Evolutionary conservation across 1,140 invertebrate genomes (phyloP), one percentile per base, ranked within the genome.

Genomic region (Diuraphis noxia): DNA sequence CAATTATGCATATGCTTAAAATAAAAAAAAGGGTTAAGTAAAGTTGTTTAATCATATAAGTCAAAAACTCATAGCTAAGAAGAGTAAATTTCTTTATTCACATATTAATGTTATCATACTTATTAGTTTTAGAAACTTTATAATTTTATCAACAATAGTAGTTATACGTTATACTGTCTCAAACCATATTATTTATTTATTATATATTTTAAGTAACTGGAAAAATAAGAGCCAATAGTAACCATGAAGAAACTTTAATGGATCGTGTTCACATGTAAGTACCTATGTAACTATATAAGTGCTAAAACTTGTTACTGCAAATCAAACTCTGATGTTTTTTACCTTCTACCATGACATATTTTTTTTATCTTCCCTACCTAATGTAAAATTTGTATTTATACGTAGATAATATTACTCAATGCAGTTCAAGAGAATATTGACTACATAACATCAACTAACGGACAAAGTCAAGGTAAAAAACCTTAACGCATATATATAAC

Each of bases 261-360:
- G 46, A 86, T 86, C 36, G 84, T 52, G 34, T 86, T 86, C 43
- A 34, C 25, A 52, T 49, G 46, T 86, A 23, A 34, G 17, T 36
- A 79, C n/a, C n/a, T 21, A 52, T 49, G 46, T 86, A 36, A 34
- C 34, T 21, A 82, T 30, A 25, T 82, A 82, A 86, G 84, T 86
- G 84, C 84, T 86, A 86, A 86, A 86, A 86, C 84, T 86, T 86
- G 84, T 86, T 86, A 49, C 34, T 46, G 41, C 30, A 34, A 85
- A n/a, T 85, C 43, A 9, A 86, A 86, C 23, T 49, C 46, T 86
- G 40, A 86, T 49, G 84, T 49, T 49, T 52, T 85, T 84, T 41
- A 82, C 81, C 82, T 85, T 85, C 41, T 34, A 36, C 34, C 36
- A 52, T 49, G n/a, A 52, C 40, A 43, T 86, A 23, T 52, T 36